Base-by-base conservation (phyloP, 2,888 invertebrate species). In the Cylindroiulus punctatus region DNA sequence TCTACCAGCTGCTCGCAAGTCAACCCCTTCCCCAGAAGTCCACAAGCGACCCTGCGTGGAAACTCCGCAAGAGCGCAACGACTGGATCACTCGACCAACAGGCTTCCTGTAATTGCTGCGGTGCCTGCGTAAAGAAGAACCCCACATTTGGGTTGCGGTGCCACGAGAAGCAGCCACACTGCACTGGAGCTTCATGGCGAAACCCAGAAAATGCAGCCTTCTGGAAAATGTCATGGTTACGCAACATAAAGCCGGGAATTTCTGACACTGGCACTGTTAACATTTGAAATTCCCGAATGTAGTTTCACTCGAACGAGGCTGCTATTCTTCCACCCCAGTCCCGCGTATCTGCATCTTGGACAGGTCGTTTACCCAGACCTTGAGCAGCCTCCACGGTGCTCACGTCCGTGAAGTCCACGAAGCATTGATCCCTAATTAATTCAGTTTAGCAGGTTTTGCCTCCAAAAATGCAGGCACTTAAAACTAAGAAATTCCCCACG, bases 391-490 rank as follows among this genome's bases (percentile, higher is more conserved):
- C 57, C 57, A 57, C 19, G 19, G 57, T 57, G 57, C 57, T n/a
- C n/a, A 57, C 57, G 57, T 57, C n/a, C n/a, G n/a, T 19, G 42
- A n/a, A n/a, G 19, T 57, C n/a, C n/a, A 7, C 1, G 19, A 57
- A 57, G 19, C 57, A n/a, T 57, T n/a, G 57, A 57, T 57, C 57
- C n/a, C n/a, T 57, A 57, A 57, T 57, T 57, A 57, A 57, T 57
- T 57, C 57, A 57, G n/a, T 5, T n/a, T 57, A 57, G 57, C 57
- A n/a, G 57, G 19, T 57, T 57, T 57, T 57, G 1, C 57, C 7
- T 57, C 57, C n/a, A 57, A 57, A 57, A 57, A 57, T n/a, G 3
- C n/a, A n/a, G 19, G 57, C n/a, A n/a, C 3, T 57, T n/a, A n/a
- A n/a, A n/a, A n/a, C n/a, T 57, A 57, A 14, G n/a, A 57, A 57